Evolutionary conservation across 2,888 invertebrate species (phyloP).

Genomic region (Sericinus montela): DNA sequence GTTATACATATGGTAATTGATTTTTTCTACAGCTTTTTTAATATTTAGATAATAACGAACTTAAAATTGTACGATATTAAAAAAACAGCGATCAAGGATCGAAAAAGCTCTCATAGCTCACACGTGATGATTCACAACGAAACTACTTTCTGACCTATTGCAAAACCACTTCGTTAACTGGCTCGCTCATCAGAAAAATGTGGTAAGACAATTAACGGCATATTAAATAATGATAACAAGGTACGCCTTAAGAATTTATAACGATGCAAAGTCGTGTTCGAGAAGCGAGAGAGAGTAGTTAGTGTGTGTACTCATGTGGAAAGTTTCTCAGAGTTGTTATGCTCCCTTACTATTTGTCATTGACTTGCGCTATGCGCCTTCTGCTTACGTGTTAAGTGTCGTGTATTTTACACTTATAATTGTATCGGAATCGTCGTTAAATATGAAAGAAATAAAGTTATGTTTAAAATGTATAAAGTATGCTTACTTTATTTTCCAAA

Average conservation of each 20-base stretch:
- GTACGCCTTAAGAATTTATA: conserved; percentile 26
- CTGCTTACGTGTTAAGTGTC: neutral
- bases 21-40: too few species aligned
- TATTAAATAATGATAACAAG: conserved; percentile 11
- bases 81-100: too few species aligned
- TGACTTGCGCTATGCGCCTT: neutral
- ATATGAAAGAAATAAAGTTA: neutral
- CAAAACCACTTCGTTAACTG: conserved; percentile 10
- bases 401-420: too few species aligned
- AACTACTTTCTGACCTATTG: neutral
- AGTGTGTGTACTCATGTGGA: conserved; percentile 38
- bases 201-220: conserved; percentile 14
- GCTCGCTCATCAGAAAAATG: conserved; percentile 5
- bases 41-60: too few species aligned
- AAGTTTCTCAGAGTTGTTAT: conserved; percentile 32
- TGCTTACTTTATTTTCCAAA: neutral
- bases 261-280: conserved; percentile 23
- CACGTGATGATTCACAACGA: too few species aligned
- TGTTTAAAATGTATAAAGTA: neutral
- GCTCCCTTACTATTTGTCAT: conserved; percentile 26
- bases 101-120: too few species aligned
- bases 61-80: too few species aligned
- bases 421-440: neutral
- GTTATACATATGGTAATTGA: too few species aligned
- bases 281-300: conserved; percentile 39